Evolutionary conservation across 2,113 vertebrate species (phyloP), one percentile per base, ranked within the genome.

Genomic region (Aptenodytes forsteri): DNA sequence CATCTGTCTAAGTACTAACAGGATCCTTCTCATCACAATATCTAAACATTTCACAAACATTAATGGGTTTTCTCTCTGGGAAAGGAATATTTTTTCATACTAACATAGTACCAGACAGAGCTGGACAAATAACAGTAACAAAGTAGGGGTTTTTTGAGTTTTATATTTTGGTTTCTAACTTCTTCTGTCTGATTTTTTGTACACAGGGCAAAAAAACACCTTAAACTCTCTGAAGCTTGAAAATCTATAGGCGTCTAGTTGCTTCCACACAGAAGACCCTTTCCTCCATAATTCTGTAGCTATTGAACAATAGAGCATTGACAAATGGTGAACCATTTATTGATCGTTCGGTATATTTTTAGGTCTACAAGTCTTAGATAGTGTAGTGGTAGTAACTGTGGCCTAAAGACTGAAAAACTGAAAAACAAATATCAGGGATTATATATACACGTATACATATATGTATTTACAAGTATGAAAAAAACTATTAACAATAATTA

Each of bases 1-100:
- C 96, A 96, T 95, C 95, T 96, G 91, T 94, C 94, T 94, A 81
- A 84, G 83, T 82, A 95, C 73, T 97, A 96, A 96, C 67, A 92
- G 83, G 65, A 89, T 87, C 86, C 69, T 77, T 95, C 95, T 93
- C 88, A 91, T 94, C 77, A 72, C 66, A 76, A 26, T 95, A 85
- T 72, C 81, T 61, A 76, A 89, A 30, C 62, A 80, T 79, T 92
- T 89, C 89, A 93, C 77, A 87, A 89, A 96, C 91, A 96, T 69
- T 94, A 90, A 95, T 87, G 83, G 30, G 16, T 58, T 80, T 94
- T 76, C 73, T 95, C 64, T 82, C 49, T 76, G 77, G 46, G 50
- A 92, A 93, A 94, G 34, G 17, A 76, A 44, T 69, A 10, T 22
- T 91, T 89, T 85, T 94, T 38, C 38, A 38, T 62, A 66, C 12